Conservation (phyloP, 2,797 vertebrate species). For the Malacoctenus gilli region DNA sequence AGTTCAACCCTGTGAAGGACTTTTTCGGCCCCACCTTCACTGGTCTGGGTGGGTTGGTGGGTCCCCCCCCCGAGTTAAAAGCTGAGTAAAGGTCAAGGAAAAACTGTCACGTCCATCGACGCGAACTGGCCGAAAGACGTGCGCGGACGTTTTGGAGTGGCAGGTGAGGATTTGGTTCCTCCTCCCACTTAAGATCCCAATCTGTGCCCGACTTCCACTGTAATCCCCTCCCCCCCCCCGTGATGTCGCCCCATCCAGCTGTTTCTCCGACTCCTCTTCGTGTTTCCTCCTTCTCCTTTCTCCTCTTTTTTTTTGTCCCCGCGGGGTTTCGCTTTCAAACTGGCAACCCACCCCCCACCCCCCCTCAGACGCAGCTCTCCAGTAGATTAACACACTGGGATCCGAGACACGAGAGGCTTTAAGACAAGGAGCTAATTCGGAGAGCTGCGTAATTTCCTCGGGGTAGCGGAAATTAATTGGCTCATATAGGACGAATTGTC, state of each 20-base stretch:
- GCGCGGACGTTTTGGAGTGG: constrained; percentile 2
- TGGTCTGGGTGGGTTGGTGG: too few relatives aligned
- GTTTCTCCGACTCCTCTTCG: too few relatives aligned
- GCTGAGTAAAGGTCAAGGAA: too few relatives aligned
- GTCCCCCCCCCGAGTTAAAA: too few relatives aligned
- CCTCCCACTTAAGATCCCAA: constrained; percentile 26
- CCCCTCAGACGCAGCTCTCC: not conserved
- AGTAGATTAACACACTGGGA: constrained; percentile 15
- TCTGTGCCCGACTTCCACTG: constrained; percentile 25
- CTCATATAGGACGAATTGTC: constrained; percentile 31
- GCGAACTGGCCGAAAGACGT: too few relatives aligned
- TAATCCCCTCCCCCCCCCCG: constrained; percentile 40
- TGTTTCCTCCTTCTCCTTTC: constrained; percentile 28
- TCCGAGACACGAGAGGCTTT: constrained; percentile 25
- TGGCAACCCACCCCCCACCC: not conserved
- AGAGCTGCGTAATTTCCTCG: constrained; percentile 43
- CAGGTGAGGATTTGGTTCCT: constrained; percentile 35
- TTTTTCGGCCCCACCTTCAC: too few relatives aligned
- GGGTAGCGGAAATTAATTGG: constrained; percentile 44
- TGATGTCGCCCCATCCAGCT: constrained; percentile 14
- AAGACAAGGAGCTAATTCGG: constrained; percentile 15
- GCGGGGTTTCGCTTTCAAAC: constrained; percentile 12
- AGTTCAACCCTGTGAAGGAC: too few relatives aligned
- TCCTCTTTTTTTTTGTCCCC: too few relatives aligned
- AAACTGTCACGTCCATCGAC: not conserved